These are phyloP conservation scores for Cyclopterus lumpus DNA, from an alignment of 2,797 vertebrate species.

Conservation along the genomic window DNA sequence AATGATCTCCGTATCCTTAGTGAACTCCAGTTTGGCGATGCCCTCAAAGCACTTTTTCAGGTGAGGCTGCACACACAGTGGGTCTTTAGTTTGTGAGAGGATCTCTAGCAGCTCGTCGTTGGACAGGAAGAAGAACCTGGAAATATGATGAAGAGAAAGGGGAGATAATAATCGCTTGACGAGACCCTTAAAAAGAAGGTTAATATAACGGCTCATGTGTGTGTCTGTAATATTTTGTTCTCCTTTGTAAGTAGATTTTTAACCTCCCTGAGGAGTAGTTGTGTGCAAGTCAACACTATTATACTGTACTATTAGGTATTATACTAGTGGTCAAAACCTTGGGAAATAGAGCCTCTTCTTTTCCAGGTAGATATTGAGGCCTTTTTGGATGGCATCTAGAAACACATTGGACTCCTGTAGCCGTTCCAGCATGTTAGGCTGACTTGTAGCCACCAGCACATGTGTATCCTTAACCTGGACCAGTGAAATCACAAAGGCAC, in stretches of 20 bases:
- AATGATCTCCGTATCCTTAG: slow-evolving; percentile 82
- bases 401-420: slow-evolving; percentile 89
- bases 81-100: slow-evolving; percentile 95
- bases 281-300: not conserved
- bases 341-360: slow-evolving; percentile 95
- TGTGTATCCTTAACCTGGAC: slow-evolving; percentile 87
- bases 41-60: slow-evolving; percentile 97
- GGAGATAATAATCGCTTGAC: not conserved
- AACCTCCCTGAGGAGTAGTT: not conserved
- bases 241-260: not conserved
- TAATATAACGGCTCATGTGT: not conserved
- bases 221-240: not conserved
- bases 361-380: slow-evolving; percentile 92
- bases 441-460: slow-evolving; percentile 89
- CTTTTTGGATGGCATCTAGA: slow-evolving; percentile 93
- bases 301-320: not conserved
- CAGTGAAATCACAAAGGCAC: slow-evolving; percentile 15
- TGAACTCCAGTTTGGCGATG: slow-evolving; percentile 92
- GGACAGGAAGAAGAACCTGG: slow-evolving; percentile 95
- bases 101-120: slow-evolving; percentile 96
- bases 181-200: not conserved
- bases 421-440: slow-evolving; percentile 88
- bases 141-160: not conserved
- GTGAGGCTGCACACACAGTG: slow-evolving; percentile 92
- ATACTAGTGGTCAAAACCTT: slow-evolving; percentile 78